Percentiles rank a stretch among this genome's conserved stretches.
These are phyloP conservation scores for Hermatobates lingyangjiaoensis DNA, from an alignment of 1,140 invertebrate genomes.

Conservation along the genomic window DNA sequence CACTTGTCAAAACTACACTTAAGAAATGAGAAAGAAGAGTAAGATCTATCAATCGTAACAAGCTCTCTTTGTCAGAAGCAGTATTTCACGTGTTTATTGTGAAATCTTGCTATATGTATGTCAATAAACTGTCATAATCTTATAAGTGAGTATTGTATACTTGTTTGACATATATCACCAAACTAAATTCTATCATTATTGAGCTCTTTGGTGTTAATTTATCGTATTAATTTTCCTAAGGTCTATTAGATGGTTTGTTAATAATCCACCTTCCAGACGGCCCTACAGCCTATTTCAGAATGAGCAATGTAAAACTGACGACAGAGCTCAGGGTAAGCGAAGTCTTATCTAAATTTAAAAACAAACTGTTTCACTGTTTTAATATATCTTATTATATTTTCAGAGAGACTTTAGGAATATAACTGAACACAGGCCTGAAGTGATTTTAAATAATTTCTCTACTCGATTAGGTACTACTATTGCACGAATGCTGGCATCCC, in stretches of 20 bases:
- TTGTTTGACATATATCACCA: too few relatives aligned
- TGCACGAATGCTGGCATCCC: constrained; percentile 78
- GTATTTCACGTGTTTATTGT: too few relatives aligned
- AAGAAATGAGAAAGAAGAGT: too few relatives aligned
- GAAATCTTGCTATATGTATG: too few relatives aligned
- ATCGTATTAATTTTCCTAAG: background rate
- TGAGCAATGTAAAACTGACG: constrained; percentile 56
- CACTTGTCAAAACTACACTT: too few relatives aligned
- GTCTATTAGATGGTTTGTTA: constrained; percentile 56
- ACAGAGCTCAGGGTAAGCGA: constrained; percentile 36
- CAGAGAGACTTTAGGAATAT: constrained; percentile 54
- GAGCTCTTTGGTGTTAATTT: background rate
- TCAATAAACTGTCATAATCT: too few relatives aligned
- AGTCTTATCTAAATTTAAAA: background rate
- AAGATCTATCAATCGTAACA: too few relatives aligned
- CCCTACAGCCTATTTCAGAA: constrained; percentile 60
- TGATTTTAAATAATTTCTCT: constrained; percentile 90
- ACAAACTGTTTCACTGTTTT: background rate
- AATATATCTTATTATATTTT: constrained; percentile 1
- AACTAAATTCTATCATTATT: too few relatives aligned
- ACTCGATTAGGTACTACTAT: constrained; percentile 80
- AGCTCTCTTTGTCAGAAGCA: too few relatives aligned
- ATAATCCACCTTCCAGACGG: constrained; percentile 87
- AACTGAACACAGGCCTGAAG: constrained; percentile 73
- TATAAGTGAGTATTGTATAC: too few relatives aligned